These are phyloP conservation scores for Holcopasites calliopsidis DNA, from an alignment of 1,140 invertebrate species.

Conservation along the genomic window DNA sequence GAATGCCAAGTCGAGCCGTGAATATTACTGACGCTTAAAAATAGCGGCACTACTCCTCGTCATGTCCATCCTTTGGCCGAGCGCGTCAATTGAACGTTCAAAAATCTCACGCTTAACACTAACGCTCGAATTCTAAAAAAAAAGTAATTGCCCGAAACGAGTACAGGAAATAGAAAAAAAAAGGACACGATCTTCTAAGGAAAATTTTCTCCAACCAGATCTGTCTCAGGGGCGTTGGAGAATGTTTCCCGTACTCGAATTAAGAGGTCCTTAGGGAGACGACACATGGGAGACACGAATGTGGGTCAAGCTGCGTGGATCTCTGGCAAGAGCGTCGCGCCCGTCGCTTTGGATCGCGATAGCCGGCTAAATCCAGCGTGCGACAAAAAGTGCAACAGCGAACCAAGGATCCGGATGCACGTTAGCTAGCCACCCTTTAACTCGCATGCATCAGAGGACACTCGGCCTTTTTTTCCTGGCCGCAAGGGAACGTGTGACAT, in stretches of 20 bases:
- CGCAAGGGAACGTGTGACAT: slow-evolving; percentile 18
- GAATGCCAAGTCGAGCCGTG: background rate
- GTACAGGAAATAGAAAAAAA: too few species aligned
- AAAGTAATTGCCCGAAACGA: too few species aligned
- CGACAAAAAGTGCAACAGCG: slow-evolving; percentile 38
- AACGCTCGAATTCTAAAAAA: too few species aligned
- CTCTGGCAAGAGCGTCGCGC: slow-evolving; percentile 22
- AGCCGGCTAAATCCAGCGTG: slow-evolving; percentile 50
- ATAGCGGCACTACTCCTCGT: background rate
- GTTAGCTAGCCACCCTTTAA: slow-evolving; percentile 24
- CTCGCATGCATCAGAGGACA: slow-evolving; percentile 25
- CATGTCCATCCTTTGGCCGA: background rate
- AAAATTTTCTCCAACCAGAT: too few species aligned
- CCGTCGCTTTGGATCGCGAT: too few species aligned
- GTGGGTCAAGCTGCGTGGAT: slow-evolving; percentile 39
- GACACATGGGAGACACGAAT: background rate
- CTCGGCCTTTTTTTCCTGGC: slow-evolving; percentile 15
- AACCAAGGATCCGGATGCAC: slow-evolving; percentile 38
- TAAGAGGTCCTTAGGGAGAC: background rate
- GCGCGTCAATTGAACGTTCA: background rate
- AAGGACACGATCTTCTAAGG: too few species aligned
- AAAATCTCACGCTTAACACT: too few species aligned
- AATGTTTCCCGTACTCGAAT: too few species aligned
- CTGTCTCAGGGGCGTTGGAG: too few species aligned
- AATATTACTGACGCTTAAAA: background rate